Percentiles rank a stretch among this genome's conserved stretches.
phyloP scores from a whole-genome alignment of 2,888 invertebrate genomes.

The Ischnura elegans region DNA sequence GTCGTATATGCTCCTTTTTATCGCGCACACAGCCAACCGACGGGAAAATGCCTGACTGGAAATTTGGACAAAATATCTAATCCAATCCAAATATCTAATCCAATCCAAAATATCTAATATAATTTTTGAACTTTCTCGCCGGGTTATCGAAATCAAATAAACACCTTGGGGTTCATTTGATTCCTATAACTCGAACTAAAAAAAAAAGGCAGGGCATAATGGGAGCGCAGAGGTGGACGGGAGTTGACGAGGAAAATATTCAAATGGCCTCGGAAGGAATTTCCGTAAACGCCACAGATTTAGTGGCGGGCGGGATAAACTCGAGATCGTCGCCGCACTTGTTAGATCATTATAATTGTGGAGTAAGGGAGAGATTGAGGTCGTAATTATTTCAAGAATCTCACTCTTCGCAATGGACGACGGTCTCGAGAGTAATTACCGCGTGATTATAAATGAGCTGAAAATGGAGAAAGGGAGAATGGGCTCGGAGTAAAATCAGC shows the following conservation, averaged over 20 bases:
- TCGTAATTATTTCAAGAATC: constrained; percentile 13
- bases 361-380: background rate
- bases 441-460: background rate
- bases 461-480: background rate
- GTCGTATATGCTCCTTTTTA: too few species aligned
- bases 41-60: too few species aligned
- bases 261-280: background rate
- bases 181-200: background rate
- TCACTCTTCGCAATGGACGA: constrained; percentile 32
- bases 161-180: background rate
- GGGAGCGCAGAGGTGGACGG: background rate
- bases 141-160: too few species aligned
- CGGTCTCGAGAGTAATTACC: constrained; percentile 8
- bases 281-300: background rate
- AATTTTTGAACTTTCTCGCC: too few species aligned
- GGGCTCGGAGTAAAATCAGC: background rate
- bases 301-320: background rate
- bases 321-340: background rate
- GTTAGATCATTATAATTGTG: constrained; percentile 21
- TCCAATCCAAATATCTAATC: too few species aligned
- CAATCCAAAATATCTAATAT: too few species aligned
- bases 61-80: too few species aligned
- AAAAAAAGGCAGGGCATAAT: background rate
- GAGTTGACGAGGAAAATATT: background rate
- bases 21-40: too few species aligned